Conservation (phyloP, 2,797 vertebrate genomes). For the Schizopygopsis malacanthus region DNA sequence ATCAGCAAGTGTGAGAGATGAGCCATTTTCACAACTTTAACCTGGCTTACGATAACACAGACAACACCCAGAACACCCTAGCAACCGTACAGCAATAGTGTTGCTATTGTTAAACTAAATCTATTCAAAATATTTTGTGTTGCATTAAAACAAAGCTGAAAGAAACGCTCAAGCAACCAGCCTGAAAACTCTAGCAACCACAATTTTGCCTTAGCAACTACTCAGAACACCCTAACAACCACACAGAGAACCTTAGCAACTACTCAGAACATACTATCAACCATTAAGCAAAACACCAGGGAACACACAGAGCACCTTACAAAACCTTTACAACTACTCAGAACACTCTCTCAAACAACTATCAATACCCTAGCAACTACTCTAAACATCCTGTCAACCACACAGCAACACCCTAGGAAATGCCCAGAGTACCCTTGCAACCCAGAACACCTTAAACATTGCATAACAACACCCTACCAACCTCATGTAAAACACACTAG, state of each 20-base stretch:
- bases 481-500: not conserved
- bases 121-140: not conserved
- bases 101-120: not conserved
- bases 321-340: not conserved
- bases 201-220: not conserved
- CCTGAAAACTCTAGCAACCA: not conserved
- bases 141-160: not conserved
- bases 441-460: not conserved
- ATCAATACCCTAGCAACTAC: not conserved
- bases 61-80: not conserved
- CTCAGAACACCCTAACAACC: not conserved
- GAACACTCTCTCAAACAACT: not conserved
- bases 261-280: not conserved
- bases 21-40: not conserved
- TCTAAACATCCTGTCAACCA: not conserved
- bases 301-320: not conserved
- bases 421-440: not conserved
- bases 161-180: not conserved
- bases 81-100: not conserved
- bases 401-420: not conserved
- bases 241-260: not conserved
- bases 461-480: not conserved
- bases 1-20: not conserved
- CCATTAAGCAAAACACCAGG: not conserved
- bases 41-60: not conserved